phyloP scores from a whole-genome alignment of 2,888 invertebrate genomes.

The Boloria selene region DNA sequence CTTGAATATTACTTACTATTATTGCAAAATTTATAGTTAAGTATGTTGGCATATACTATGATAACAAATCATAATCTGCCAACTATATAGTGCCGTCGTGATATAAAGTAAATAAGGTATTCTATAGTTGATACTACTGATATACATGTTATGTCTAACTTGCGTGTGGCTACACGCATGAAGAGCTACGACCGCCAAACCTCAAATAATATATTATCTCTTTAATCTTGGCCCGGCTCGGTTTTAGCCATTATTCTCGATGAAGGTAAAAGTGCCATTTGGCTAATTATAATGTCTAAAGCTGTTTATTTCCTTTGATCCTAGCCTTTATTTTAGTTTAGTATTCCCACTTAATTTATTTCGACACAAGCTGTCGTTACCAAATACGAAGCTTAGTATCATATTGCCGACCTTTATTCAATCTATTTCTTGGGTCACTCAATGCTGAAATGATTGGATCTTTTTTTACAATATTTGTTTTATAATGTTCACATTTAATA shows the following conservation, averaged over 20 bases:
- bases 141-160: too few species aligned
- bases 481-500: background rate
- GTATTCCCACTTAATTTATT: constrained; percentile 25
- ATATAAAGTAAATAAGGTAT: too few species aligned
- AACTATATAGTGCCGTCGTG: too few species aligned
- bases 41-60: too few species aligned
- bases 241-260: constrained; percentile 1
- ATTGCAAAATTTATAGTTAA: too few species aligned
- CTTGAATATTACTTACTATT: too few species aligned
- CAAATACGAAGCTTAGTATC: constrained; percentile 16
- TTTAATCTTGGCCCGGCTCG: constrained; percentile 2
- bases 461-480: background rate
- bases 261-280: constrained; percentile 17
- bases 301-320: constrained; percentile 23
- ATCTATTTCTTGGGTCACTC: constrained; percentile 2
- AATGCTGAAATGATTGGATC: constrained; percentile 5
- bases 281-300: constrained; percentile 12
- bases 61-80: too few species aligned
- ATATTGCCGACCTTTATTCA: constrained; percentile 14
- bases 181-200: background rate
- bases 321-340: constrained; percentile 15
- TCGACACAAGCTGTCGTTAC: constrained; percentile 5
- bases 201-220: background rate
- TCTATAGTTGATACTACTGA: too few species aligned
- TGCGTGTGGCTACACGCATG: background rate